Percentiles rank a stretch among this genome's conserved stretches.
These are phyloP conservation scores for Callopanchax toddi DNA, from an alignment of 2,113 vertebrate genomes.

Conservation along the genomic window DNA sequence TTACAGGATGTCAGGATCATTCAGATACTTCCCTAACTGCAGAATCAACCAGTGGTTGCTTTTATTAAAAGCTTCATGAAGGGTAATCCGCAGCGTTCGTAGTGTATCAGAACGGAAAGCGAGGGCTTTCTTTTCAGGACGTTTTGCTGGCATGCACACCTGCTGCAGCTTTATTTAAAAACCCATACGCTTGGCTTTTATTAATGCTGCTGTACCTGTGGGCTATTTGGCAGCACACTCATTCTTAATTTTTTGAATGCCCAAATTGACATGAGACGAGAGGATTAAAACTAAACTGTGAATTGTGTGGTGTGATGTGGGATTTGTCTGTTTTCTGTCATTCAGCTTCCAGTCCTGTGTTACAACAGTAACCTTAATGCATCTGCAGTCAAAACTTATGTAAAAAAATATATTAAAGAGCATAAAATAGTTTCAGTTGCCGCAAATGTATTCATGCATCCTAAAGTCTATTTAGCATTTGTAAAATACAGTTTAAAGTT, in stretches of 20 bases:
- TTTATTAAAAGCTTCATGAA: conserved; percentile 2
- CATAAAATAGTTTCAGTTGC: too few relatives aligned
- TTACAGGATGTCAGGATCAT: conserved; percentile 1
- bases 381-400: too few relatives aligned
- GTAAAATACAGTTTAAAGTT: too few relatives aligned
- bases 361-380: background rate
- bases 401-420: too few relatives aligned
- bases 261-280: conserved; percentile 12
- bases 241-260: background rate
- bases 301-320: background rate
- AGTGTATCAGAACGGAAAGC: background rate
- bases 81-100: too few relatives aligned
- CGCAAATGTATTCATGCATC: too few relatives aligned
- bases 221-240: conserved; percentile 15
- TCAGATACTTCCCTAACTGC: background rate
- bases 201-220: conserved; percentile 12
- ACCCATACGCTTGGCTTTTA: conserved; percentile 17
- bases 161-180: conserved; percentile 32
- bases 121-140: background rate
- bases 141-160: background rate
- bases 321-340: conserved; percentile 7
- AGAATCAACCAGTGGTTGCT: conserved; percentile 3
- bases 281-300: conserved; percentile 4
- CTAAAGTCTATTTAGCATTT: too few relatives aligned
- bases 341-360: background rate